Percentiles rank a stretch among this genome's conserved stretches.
These are phyloP conservation scores for Cryptocheilus praepositus DNA, from an alignment of 2,888 invertebrate genomes.

Conservation along the genomic window DNA sequence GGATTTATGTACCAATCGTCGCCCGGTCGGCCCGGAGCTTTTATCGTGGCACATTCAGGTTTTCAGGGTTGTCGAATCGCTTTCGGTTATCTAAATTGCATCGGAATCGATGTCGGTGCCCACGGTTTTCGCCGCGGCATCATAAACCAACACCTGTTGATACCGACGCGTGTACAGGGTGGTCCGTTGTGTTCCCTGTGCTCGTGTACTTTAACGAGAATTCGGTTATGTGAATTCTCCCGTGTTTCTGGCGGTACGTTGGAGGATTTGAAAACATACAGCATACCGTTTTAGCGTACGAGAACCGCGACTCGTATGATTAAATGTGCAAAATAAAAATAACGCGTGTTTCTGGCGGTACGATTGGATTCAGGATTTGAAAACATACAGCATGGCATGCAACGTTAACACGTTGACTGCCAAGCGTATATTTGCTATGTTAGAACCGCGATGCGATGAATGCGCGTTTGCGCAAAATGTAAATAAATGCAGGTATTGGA, in stretches of 20 bases:
- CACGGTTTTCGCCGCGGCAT: constrained; percentile 65
- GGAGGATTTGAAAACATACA: no score
- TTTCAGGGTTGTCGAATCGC: constrained; percentile 66
- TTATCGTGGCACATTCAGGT: constrained; percentile 61
- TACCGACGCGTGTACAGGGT: constrained; percentile 57
- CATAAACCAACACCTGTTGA: constrained; percentile 73
- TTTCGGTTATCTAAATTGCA: constrained; percentile 73
- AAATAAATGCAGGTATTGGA: no score
- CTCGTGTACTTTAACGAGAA: not conserved
- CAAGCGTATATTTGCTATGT: no score
- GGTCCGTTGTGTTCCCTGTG: constrained; percentile 38
- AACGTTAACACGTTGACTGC: no score
- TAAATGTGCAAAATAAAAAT: no score
- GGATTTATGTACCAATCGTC: constrained; percentile 51
- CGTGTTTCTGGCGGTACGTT: not conserved
- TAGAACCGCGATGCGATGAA: no score
- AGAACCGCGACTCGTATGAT: no score
- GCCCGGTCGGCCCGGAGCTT: constrained; percentile 41
- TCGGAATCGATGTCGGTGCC: constrained; percentile 72
- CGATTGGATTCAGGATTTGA: no score
- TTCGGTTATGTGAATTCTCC: not conserved
- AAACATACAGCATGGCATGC: no score
- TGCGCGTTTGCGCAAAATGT: no score
- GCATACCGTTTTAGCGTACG: no score
- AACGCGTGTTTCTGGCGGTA: no score